Evolutionary conservation across 1,140 invertebrate species (phyloP).

Genomic region (Planococcus citri): DNA sequence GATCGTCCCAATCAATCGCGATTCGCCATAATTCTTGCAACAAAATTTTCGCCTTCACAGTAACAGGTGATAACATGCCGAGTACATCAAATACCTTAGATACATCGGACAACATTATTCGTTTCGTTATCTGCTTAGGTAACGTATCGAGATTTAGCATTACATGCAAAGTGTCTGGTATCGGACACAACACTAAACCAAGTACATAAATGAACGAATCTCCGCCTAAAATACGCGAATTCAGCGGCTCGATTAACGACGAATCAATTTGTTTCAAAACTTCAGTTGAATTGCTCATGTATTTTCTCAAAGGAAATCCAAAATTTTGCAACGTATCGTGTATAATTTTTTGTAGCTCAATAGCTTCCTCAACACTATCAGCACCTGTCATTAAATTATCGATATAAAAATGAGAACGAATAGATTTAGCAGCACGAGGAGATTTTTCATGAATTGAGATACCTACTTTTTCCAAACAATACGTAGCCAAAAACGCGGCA

Average conservation of each 20-base stretch:
- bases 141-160: neutral
- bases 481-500: too few species aligned
- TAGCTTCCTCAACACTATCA: conserved; percentile 24
- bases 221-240: neutral
- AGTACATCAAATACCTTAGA: conserved; percentile 27
- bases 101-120: conserved; percentile 26
- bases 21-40: conserved; percentile 26
- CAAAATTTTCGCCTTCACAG: conserved; percentile 23
- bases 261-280: conserved; percentile 10
- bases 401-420: neutral
- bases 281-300: conserved; percentile 9
- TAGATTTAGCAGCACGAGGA: conserved; percentile 27
- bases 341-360: conserved; percentile 24
- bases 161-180: conserved; percentile 7
- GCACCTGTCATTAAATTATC: conserved; percentile 35
- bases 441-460: conserved; percentile 8
- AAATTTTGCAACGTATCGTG: conserved; percentile 23
- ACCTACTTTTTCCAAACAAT: too few species aligned
- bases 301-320: conserved; percentile 27
- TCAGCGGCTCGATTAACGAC: neutral
- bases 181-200: conserved; percentile 21
- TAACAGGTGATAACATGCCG: conserved; percentile 25
- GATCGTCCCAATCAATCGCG: conserved; percentile 33
- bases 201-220: neutral
- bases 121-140: conserved; percentile 21